phyloP scores from a whole-genome alignment of 2,888 invertebrate species.

The Chrysolina haemoptera region DNA sequence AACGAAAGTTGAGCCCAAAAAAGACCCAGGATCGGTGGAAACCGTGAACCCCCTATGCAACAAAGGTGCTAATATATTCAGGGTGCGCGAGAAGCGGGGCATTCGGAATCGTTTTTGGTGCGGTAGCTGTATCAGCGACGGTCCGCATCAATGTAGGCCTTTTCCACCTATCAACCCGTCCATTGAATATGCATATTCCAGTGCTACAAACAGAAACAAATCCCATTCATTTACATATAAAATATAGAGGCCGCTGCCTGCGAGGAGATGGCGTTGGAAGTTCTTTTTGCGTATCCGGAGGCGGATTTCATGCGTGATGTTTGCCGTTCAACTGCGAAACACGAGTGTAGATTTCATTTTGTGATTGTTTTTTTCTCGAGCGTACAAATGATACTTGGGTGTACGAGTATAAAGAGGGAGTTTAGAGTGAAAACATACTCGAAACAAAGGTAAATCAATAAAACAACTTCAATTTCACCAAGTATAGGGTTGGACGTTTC shows the following conservation, averaged over 20 bases:
- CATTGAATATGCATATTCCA: constrained; percentile 54
- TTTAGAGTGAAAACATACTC: too few species aligned
- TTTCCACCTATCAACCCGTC: constrained; percentile 46
- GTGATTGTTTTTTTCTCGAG: not conserved
- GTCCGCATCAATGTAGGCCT: constrained; percentile 45
- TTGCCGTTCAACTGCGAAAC: not conserved
- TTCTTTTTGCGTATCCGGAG: constrained; percentile 1
- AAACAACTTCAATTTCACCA: too few species aligned
- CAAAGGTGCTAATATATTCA: constrained; percentile 47
- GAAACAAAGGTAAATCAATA: too few species aligned
- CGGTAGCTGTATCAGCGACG: constrained; percentile 34
- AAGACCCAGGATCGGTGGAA: not conserved
- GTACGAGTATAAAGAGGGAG: too few species aligned
- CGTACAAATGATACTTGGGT: too few species aligned
- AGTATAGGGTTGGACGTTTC: too few species aligned
- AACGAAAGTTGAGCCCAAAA: too few species aligned
- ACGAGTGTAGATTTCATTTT: not conserved
- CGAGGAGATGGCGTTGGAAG: constrained; percentile 1
- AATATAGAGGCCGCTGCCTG: constrained; percentile 36
- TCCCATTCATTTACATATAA: constrained; percentile 51
- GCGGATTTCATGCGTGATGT: not conserved
- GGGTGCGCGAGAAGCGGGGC: constrained; percentile 38
- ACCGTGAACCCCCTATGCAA: constrained; percentile 25
- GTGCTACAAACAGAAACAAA: constrained; percentile 48
- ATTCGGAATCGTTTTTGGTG: constrained; percentile 36